phyloP scores from a whole-genome alignment of 2,888 invertebrate species.

The Chymomyza procnemis region DNA sequence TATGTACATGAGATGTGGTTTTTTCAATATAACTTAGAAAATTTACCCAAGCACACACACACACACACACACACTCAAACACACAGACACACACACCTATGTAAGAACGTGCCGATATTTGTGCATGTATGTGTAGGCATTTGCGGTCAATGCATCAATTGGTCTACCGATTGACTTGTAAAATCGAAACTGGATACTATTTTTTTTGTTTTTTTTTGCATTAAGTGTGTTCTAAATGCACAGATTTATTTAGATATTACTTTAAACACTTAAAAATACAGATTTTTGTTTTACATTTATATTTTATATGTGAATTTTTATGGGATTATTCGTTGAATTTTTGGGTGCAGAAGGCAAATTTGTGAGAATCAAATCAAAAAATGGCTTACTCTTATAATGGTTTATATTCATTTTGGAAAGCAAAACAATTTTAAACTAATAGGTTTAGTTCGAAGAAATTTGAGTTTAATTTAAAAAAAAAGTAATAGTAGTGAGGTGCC shows the following conservation, averaged over 20 bases:
- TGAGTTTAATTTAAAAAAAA: too few species aligned
- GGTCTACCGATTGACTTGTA: background rate
- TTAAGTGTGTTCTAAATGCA: background rate
- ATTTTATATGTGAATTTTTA: too few species aligned
- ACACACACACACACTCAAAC: background rate
- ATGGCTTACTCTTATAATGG: too few species aligned
- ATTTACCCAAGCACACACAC: background rate
- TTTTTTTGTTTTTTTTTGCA: background rate
- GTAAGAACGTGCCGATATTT: background rate
- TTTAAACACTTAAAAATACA: background rate
- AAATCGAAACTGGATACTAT: background rate
- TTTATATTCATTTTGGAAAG: too few species aligned
- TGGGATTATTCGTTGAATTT: too few species aligned
- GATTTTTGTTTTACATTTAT: too few species aligned
- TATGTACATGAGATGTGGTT: conserved; percentile 18
- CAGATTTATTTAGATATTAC: background rate
- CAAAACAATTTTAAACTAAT: too few species aligned
- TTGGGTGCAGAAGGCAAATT: too few species aligned
- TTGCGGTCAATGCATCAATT: conserved; percentile 39
- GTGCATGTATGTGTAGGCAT: conserved; percentile 9
- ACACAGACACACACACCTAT: background rate
- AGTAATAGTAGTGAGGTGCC: too few species aligned
- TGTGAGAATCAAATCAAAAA: too few species aligned
- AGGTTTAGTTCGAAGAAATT: too few species aligned
- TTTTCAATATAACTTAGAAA: background rate